Base-by-base conservation (phyloP, 2,113 vertebrate species). In the Amblyornis subalaris region DNA sequence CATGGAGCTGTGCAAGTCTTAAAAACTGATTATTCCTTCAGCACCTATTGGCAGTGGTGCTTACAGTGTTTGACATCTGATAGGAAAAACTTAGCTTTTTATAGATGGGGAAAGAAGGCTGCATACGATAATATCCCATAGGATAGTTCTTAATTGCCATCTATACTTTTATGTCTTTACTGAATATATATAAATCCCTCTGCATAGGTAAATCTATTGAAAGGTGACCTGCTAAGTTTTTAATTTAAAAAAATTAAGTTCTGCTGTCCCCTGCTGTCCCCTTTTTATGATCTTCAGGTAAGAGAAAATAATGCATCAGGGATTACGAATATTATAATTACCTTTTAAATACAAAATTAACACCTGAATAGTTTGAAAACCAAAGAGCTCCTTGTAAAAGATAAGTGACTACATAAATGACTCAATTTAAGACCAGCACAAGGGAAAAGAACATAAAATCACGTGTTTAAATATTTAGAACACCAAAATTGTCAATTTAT, bases 331-430 rank as follows among this genome's bases (percentile, higher is more conserved):
- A 58, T 47, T 5, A 22, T 94, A 96, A 92, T 96, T 96, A 94
- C 53, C 23, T 91, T 90, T 94, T 69, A 89, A 87, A 85, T 72
- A 50, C 42, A 92, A 94, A 93, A 92, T 94, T 93, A 92, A 82
- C 45, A 87, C 35, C 20, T 75, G 40, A 92, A 78, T 66, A 81
- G 7, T 71, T 73, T 81, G 38, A 87, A 88, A 88, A 75, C 10
- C 0, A 6, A 91, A 69, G 35, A 80, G 12, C 8, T 78, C 11
- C 14, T 81, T 72, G 29, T 38, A 50, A 84, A 90, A 73, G 20
- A 55, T 51, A 65, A 78, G 38, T 69, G 6, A 60, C 48, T 67
- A 31, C 17, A 15, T 35, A 62, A 83, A 57, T 45, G 1, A 45
- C 28, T 79, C 8, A 38, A 21, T 36, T 50, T 55, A 69, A 33